phyloP scores from a whole-genome alignment of 2,888 invertebrate genomes.

The Baronia brevicornis region DNA sequence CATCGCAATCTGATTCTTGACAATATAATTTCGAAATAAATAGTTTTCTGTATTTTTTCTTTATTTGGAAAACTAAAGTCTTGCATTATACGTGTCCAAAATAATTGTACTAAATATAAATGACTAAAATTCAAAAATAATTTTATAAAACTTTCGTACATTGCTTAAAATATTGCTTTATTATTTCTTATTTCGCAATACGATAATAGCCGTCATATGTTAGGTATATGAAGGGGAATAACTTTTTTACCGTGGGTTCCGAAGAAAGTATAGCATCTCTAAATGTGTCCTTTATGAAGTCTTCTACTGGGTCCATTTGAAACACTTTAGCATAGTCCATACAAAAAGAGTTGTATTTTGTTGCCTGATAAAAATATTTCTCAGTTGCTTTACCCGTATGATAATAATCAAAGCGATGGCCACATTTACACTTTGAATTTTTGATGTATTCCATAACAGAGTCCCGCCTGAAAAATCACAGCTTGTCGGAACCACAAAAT shows the following conservation, averaged over 20 bases:
- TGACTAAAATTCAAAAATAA: neutral
- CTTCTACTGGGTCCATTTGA: conserved; percentile 51
- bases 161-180: no score
- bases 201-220: no score
- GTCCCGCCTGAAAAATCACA: conserved; percentile 36
- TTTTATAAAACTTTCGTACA: neutral
- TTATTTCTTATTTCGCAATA: no score
- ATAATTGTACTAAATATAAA: no score
- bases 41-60: no score
- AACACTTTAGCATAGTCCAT: conserved; percentile 53
- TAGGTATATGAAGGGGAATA: neutral
- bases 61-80: no score
- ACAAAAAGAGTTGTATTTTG: conserved; percentile 37
- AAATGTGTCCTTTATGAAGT: conserved; percentile 50
- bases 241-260: conserved; percentile 41
- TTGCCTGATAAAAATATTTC: conserved; percentile 48
- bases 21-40: no score
- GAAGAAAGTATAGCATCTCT: conserved; percentile 38
- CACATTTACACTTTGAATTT: conserved; percentile 51
- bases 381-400: conserved; percentile 37
- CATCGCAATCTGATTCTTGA: no score
- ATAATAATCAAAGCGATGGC: conserved; percentile 51
- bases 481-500: neutral
- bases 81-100: no score
- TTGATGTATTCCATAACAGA: conserved; percentile 39